These are phyloP conservation scores for Holocentrus rufus DNA, from an alignment of 2,797 vertebrate species.

Conservation along the genomic window DNA sequence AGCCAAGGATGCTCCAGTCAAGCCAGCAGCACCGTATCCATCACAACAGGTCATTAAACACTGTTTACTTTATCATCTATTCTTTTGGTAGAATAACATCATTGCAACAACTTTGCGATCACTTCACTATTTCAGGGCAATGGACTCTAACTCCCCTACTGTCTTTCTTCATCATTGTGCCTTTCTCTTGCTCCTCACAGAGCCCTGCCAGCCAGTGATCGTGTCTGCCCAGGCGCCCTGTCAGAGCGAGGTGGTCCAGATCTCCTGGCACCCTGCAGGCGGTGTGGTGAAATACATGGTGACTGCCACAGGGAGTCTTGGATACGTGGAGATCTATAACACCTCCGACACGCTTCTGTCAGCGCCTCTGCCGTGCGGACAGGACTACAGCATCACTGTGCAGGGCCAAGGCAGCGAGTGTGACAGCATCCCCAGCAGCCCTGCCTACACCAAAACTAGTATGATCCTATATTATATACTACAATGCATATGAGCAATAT, in stretches of 20 bases:
- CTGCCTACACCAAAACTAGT: constrained; percentile 70
- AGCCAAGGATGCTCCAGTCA: constrained; percentile 65
- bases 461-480: constrained; percentile 5
- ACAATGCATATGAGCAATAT: too few species aligned
- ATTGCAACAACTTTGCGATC: too few species aligned
- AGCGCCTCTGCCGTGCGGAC: constrained; percentile 73
- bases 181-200: constrained; percentile 52
- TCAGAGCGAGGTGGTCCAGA: constrained; percentile 58
- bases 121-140: too few species aligned
- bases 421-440: constrained; percentile 62
- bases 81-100: not conserved
- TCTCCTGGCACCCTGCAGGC: constrained; percentile 68
- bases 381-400: constrained; percentile 74
- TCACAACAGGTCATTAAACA: constrained; percentile 58
- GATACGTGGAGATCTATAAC: constrained; percentile 51
- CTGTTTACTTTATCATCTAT: not conserved
- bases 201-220: constrained; percentile 73
- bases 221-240: constrained; percentile 59
- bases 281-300: constrained; percentile 66
- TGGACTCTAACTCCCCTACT: not conserved
- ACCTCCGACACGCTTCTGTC: constrained; percentile 56
- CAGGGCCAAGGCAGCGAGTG: constrained; percentile 62
- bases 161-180: not conserved
- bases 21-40: constrained; percentile 46
- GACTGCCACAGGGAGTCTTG: constrained; percentile 64